Evolutionary conservation across 1,140 invertebrate species (phyloP), one percentile per base, ranked within the genome.

Genomic region (Drosophila mayri): DNA sequence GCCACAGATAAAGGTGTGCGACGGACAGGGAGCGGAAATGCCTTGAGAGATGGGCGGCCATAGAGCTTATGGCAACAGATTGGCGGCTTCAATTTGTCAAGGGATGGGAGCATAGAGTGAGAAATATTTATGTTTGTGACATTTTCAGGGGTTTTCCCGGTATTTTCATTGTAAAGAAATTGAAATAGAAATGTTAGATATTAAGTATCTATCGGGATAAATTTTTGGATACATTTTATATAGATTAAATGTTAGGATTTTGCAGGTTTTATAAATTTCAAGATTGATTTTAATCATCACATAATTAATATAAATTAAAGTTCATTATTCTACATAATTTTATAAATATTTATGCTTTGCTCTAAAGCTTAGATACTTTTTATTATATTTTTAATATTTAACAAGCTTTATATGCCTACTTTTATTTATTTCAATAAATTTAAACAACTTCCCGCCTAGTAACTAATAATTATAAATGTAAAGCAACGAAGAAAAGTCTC

Each of bases 1-100:
- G 35, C 11, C 37, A 7, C 62, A 72, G 66, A 70, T 70, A 65
- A 43, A 65, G 62, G 62, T 65, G 62, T 62, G 62, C 54, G 11
- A 32, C 18, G 20, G 14, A 32, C 62, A 25, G 57, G 62, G 38
- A 65, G 57, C 62, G 62, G 57, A 65, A 65, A 62, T 65, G 57
- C 62, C 62, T 62, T 61, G 57, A 65, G 57, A 65, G 62, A 65
- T 43, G 62, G 62, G 32, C 40, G 28, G 14, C 22, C 0, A 9
- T 22, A 25, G 57, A 35, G 62, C 57, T 64, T 64, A 62, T 64
- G 62, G 28, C 38, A 65, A 43, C 62, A 65, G 62, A 61, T 64
- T 64, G 61, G 18, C 25, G 18, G 40, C 54, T 64, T 28, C 54
- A 64, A 14, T 20, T 64, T 43, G 40, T 64, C 55, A 25, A 35